Conservation (phyloP, 2,888 invertebrate species). For the Macaria liturata region DNA sequence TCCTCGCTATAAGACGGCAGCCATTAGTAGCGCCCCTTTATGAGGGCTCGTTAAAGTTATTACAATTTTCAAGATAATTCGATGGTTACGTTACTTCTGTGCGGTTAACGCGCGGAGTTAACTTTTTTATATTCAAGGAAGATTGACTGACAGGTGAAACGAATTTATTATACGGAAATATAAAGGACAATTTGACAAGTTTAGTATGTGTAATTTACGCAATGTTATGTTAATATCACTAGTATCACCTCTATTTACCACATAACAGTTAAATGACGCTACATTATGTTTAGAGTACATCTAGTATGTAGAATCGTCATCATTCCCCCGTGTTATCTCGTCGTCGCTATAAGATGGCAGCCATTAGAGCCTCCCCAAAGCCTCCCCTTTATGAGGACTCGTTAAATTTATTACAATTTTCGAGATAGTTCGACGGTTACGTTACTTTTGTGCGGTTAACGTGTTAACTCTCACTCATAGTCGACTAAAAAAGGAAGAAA, state of each 20-base stretch:
- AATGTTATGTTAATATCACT: too few relatives aligned
- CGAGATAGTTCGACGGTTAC: conserved; percentile 10
- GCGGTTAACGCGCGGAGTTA: too few relatives aligned
- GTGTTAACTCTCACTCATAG: too few relatives aligned
- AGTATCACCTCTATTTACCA: too few relatives aligned
- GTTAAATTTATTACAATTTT: conserved; percentile 14
- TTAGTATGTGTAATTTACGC: too few relatives aligned
- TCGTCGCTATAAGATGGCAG: conserved; percentile 6
- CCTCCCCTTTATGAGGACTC: conserved; percentile 6
- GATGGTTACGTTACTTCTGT: conserved; percentile 1
- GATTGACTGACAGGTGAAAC: too few relatives aligned
- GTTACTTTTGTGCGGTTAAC: neutral
- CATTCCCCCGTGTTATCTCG: neutral
- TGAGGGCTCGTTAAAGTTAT: conserved; percentile 11
- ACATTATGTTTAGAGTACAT: too few relatives aligned
- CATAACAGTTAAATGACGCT: too few relatives aligned
- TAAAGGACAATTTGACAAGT: too few relatives aligned
- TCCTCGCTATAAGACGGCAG: conserved; percentile 7
- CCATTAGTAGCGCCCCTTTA: conserved; percentile 9
- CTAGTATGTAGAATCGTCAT: neutral
- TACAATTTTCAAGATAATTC: conserved; percentile 15
- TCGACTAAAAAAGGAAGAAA: too few relatives aligned
- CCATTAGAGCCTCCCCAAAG: conserved; percentile 2
- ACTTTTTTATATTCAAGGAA: too few relatives aligned
- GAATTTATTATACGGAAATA: too few relatives aligned